Conservation (phyloP, 2,113 vertebrate genomes). For the Verasper variegatus region DNA sequence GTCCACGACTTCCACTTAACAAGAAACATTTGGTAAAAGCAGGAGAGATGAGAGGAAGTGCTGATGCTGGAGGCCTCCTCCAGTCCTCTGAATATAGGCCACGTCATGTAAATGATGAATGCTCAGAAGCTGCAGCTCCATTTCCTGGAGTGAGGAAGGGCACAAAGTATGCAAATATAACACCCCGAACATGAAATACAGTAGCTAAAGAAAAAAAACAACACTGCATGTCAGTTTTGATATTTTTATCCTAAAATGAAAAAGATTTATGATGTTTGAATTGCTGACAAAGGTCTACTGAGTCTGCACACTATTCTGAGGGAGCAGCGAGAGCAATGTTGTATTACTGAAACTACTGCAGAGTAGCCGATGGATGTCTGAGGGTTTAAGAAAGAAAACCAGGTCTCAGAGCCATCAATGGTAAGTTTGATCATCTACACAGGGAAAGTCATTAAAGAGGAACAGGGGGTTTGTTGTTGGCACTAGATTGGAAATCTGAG, state of each 20-base stretch:
- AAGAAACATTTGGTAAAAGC: constrained; percentile 39
- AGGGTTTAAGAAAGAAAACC: constrained; percentile 25
- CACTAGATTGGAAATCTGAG: constrained; percentile 51
- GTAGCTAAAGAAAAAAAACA: constrained; percentile 13
- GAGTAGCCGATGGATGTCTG: neutral
- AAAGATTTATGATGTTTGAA: constrained; percentile 38
- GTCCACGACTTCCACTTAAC: constrained; percentile 10
- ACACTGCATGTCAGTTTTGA: constrained; percentile 27
- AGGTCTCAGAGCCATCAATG: constrained; percentile 27
- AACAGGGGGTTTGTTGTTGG: constrained; percentile 47
- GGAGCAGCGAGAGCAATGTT: constrained; percentile 3
- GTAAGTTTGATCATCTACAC: constrained; percentile 51
- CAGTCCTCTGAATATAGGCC: constrained; percentile 67
- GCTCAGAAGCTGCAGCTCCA: constrained; percentile 70
- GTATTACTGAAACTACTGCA: neutral
- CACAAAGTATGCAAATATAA: constrained; percentile 56
- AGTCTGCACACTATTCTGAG: neutral
- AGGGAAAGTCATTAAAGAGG: constrained; percentile 52
- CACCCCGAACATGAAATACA: constrained; percentile 28
- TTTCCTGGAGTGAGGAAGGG: constrained; percentile 57
- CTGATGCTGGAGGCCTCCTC: constrained; percentile 42
- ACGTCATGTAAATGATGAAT: constrained; percentile 80
- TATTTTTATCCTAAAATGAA: constrained; percentile 36
- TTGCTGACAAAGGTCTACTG: constrained; percentile 43
- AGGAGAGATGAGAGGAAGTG: constrained; percentile 32